Evolutionary conservation across 2,888 invertebrate genomes (phyloP), one percentile per base, ranked within the genome.

Genomic region (Orchesella flavescens): DNA sequence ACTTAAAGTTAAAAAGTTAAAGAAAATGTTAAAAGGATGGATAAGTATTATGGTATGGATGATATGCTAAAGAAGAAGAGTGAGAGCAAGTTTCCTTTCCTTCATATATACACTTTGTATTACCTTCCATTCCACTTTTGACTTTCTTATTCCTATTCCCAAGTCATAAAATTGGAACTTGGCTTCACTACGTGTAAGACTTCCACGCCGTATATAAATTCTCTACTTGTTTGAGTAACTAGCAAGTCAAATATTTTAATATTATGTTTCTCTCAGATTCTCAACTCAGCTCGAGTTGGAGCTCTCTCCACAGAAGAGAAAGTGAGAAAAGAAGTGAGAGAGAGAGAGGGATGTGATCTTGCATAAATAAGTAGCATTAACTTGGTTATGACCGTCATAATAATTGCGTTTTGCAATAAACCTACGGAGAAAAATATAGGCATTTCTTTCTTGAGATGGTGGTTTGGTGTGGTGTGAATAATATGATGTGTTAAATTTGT

Each of bases 1-100:
- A 23, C 17, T 69, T 69, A 49, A 69, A 53, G 69, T 53, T 34
- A 34, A 69, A 68, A 69, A 69, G 23, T 69, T 69, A 53, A 53
- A 7, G 24, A 65, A 34, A 34, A n/a, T 34, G 23, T 53, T 23
- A 24, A 23, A 21, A 59, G 46, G 53, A 53, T 53, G 53, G 53
- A 59, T 59, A 23, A 4, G 59, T 21, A 21, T 23, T 3, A 7
- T 34, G 34, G 34, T 34, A 7, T 34, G 34, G 34, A n/a, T 34
- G 34, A 34, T n/a, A n/a, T n/a, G n/a, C 34, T 34, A 7, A 34
- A 7, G 43, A 23, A 61, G 57, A 24, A 17, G 19, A 19, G 21
- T 57, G 19, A 19, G 21, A 61, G 57, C 1, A 19, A 19, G 17
- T 3, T n/a, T 19, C 57, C 24, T 61, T 61, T 24, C n/a, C 61